Evolutionary conservation across 1,140 invertebrate species (phyloP), one percentile per base, ranked within the genome.

Genomic region (Colletes latitarsis): DNA sequence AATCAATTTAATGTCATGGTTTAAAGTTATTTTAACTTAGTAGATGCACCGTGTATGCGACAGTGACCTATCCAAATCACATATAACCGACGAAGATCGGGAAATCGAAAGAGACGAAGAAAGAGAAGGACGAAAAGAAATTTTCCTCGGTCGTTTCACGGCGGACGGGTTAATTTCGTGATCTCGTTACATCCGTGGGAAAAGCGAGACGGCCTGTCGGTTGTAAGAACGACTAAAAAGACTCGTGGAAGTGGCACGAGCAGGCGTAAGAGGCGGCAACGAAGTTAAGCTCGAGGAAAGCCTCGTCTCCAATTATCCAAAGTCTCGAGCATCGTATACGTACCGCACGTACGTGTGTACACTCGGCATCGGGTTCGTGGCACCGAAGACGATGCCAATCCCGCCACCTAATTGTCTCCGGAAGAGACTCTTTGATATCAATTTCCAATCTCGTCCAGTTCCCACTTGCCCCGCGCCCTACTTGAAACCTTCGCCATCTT

Each of bases 261-360:
- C 41, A 83, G 62, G 10, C n/a, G 19, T 15, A 21, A 84, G 52
- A 62, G 41, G 30, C 43, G 12, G 63, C 41, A 85, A 85, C 70
- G 67, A 80, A 85, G 76, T 86, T 86, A 80, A 85, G 68, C 78
- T 39, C 77, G 77, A 62, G 68, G 58, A 77, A 85, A 77, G 68
- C 15, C 80, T 82, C 74, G 83, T 82, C 75, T 85, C 84, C 83
- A 80, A 86, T 86, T 85, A 86, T 67, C 52, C 67, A 39, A 41
- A n/a, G 41, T 49, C 57, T 39, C 49, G n/a, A 46, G 70, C 39
- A 39, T 49, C 53, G 68, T 39, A 66, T 49, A 49, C 49, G 49
- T 49, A 12, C 30, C 10, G 49, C 17, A 41, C 21, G 69, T 43
- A 73, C 30, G 8, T 3, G 39, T 17, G 12, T 58, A 64, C 67